These are phyloP conservation scores for Halesus radiatus DNA, from an alignment of 1,140 invertebrate genomes.

Conservation along the genomic window DNA sequence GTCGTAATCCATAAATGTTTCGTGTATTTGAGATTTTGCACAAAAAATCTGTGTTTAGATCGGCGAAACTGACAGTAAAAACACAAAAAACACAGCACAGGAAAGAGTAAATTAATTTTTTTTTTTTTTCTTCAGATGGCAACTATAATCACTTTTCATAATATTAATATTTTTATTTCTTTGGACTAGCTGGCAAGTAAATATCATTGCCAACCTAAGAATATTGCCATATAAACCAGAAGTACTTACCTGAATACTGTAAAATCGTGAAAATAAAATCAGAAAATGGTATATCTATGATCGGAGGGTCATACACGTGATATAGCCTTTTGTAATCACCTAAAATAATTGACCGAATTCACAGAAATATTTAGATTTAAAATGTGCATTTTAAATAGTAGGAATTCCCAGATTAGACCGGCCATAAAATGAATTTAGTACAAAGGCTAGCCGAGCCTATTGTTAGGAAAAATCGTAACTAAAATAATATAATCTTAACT, in stretches of 20 bases:
- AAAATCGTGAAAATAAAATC: no score
- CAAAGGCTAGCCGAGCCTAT: no score
- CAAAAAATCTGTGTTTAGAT: constrained; percentile 46
- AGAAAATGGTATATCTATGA: no score
- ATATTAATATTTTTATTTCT: constrained; percentile 45
- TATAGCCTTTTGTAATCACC: no score
- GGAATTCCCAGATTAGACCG: no score
- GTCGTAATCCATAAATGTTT: constrained; percentile 49
- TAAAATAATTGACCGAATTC: no score
- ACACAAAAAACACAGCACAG: constrained; percentile 50
- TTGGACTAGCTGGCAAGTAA: constrained; percentile 23
- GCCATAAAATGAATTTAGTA: no score
- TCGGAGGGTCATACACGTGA: no score
- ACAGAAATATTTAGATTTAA: no score
- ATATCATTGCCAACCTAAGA: constrained; percentile 1
- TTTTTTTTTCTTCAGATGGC: constrained; percentile 52
- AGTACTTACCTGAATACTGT: neutral
- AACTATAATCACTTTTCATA: constrained; percentile 52
- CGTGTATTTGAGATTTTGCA: constrained; percentile 18
- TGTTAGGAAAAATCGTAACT: no score
- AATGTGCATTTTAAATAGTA: no score
- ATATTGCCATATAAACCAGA: neutral
- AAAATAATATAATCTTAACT: no score
- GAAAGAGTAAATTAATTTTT: constrained; percentile 49
- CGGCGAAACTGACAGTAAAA: constrained; percentile 52